Evolutionary conservation across 2,888 invertebrate species (phyloP), one percentile per base, ranked within the genome.

Genomic region (Toxonevra muliebris): DNA sequence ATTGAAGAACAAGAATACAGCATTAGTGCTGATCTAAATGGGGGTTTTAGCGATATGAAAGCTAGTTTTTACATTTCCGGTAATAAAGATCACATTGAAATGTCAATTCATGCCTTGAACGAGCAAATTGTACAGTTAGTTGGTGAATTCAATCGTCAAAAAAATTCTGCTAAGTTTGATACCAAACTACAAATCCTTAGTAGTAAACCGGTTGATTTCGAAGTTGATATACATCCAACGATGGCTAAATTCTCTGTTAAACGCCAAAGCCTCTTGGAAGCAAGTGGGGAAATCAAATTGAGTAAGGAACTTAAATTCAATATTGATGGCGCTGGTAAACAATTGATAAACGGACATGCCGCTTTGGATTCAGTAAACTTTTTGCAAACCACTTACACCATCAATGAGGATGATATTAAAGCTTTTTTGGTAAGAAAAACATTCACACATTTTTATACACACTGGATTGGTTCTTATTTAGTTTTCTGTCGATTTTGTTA

Each of bases 11-110:
- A 79, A 8, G 81, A 84, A 63, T 69, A 83, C 15, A 81, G 76
- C 53, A 66, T 77, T 10, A 82, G 82, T 2, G 76, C 83, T 3
- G 82, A 86, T 54, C 62, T 82, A 11, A 82, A 77, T 0, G 73
- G 83, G 9, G 81, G 84, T 0, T 69, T 72, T 1, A 71, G 74
- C 1, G 78, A 83, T 41, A 9, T 87, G 1, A 84, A 83, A 15
- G 78, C 82, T 1, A 82, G 82, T 8, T 77, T 73, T 58, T 62
- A 73, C 72, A 20, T 81, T 0, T 64, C 71, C 76, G 70, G 77
- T 72, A 86, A 77, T 50, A 86, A 86, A 43, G 77, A 84, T 11
- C 81, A 82, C n/a, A 43, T 79, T 12, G 82, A 84, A 43, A 11
- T 83, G 1, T 53, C 73, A 1, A 54, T 81, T 0, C 76, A 71